Base-by-base conservation (phyloP, 2,113 vertebrate genomes). In the Camelus bactrianus region DNA sequence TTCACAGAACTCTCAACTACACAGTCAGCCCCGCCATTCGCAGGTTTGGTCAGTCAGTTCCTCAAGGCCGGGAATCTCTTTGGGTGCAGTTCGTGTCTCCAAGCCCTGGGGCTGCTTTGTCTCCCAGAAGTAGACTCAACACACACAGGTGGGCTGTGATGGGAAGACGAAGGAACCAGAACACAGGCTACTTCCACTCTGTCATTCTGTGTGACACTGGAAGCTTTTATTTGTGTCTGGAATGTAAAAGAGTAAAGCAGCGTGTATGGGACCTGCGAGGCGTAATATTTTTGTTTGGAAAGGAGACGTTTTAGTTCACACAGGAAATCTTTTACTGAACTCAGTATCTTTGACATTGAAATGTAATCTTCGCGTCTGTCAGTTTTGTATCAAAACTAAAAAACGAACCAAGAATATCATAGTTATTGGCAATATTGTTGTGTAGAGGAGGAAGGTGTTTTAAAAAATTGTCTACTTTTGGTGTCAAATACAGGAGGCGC, bases 61-160 rank as follows among this genome's bases (percentile, higher is more conserved):
- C 67, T 17, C 0, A 38, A 0, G 1, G 42, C 4, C 12, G 16
- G 79, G 16, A 38, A 54, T 73, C 32, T 48, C 67, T 83, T 22
- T 62, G 46, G 90, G 6, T 14, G 13, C 17, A 16, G 3, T 52
- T 30, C 13, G 0, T 13, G 0, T 50, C 54, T 83, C 89, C 13
- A 69, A 26, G 30, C 13, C 64, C 12, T 38, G 4, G 7, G 24
- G 24, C 11, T 30, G 32, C 24, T 65, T 52, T 28, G 15, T 17
- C 24, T 14, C 16, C 14, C 58, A 32, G n/a, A 26, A 42, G 11
- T 30, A 9, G 32, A 30, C 32, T 24, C 16, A 30, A 4, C 16
- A 32, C 8, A 38, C 0, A 8, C 54, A 30, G 67, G 32, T 22
- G 32, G 50, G 46, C 24, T 0, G 0, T 14, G 22, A 62, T 8